phyloP scores from a whole-genome alignment of 2,797 vertebrate species.

The Nannoperca australis region DNA sequence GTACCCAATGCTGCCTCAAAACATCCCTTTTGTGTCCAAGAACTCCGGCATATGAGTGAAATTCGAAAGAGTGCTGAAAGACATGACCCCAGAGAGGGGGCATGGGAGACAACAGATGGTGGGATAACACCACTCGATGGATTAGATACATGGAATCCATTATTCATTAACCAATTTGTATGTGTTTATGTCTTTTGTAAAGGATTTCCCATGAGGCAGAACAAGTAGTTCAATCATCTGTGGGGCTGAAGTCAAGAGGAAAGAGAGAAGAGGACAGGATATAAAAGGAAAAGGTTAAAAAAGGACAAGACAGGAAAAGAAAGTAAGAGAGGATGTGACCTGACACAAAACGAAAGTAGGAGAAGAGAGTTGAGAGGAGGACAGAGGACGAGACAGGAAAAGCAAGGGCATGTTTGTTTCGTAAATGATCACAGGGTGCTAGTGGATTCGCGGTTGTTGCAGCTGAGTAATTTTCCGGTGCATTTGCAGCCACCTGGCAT shows the following conservation, averaged over 20 bases:
- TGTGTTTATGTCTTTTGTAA: not conserved
- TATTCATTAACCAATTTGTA: not conserved
- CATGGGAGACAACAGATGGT: conserved; percentile 17
- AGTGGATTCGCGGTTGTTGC: conserved; percentile 34
- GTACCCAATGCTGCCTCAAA: conserved; percentile 65
- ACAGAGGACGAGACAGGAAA: conserved; percentile 41
- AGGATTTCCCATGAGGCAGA: conserved; percentile 17
- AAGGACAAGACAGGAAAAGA: conserved; percentile 43
- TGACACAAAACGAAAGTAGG: conserved; percentile 15
- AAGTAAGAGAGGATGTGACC: conserved; percentile 44
- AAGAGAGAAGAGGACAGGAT: conserved; percentile 27
- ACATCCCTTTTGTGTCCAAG: conserved; percentile 43
- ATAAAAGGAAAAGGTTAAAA: conserved; percentile 32
- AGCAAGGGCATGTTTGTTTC: conserved; percentile 23
- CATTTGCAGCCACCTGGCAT: conserved; percentile 61
- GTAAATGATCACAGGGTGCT: conserved; percentile 20
- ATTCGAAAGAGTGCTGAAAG: conserved; percentile 29
- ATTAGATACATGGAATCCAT: not conserved
- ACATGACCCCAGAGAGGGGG: conserved; percentile 18
- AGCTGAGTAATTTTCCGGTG: conserved; percentile 58
- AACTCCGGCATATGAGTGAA: conserved; percentile 21
- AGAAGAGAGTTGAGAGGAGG: conserved; percentile 47
- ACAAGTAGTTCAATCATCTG: conserved; percentile 35
- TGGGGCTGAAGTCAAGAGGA: conserved; percentile 23
- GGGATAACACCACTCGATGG: not conserved